Base-by-base conservation (phyloP, 2,797 vertebrate species). In the Sphaeramia orbicularis region DNA sequence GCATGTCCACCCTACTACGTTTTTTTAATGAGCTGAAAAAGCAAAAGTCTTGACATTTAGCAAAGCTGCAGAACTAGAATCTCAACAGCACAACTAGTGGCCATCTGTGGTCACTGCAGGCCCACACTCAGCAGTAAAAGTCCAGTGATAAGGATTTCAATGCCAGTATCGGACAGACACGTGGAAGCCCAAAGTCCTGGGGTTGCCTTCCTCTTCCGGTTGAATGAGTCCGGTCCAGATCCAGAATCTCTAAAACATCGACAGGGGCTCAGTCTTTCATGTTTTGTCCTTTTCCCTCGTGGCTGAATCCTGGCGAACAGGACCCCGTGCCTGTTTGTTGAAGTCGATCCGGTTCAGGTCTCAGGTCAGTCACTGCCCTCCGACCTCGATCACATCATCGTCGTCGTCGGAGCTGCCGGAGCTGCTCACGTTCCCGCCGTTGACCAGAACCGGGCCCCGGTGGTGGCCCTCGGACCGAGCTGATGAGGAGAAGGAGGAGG, bases 351-450 rank as follows among this genome's bases (percentile, higher is more conserved):
- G 5, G 24, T 4, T 27, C 11, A 18, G 21, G 2, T 15, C 27
- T 71, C 21, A 16, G 30, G 14, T 38, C 53, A 6, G 49, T 95
- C 94, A 97, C 79, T 97, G 93, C 89, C 93, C 94, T 78, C 92
- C 94, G 87, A 97, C 95, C 86, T 96, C 95, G 68, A 97, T 96
- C 38, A 96, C 93, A 67, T 97, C 96, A 16, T 95, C 94, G 1
- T 96, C 64, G 9, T 77, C 74, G 4, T 86, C 86, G 24, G 85
- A 88, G 76, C 80, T 83, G 80, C 81, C 74, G 27, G 38, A 10
- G 30, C 74, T 75, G 59, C 84, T 68, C 0, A 74, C 7, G n/a
- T 89, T 83, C 19, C 86, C 36, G 0, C 84, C 49, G 3, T 89
- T 89, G 42, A 83, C 48, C 36, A 83, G 67, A 40, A 80, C 67